Evolutionary conservation across 2,113 vertebrate species (phyloP).

Genomic region (Coptodon rendalli): DNA sequence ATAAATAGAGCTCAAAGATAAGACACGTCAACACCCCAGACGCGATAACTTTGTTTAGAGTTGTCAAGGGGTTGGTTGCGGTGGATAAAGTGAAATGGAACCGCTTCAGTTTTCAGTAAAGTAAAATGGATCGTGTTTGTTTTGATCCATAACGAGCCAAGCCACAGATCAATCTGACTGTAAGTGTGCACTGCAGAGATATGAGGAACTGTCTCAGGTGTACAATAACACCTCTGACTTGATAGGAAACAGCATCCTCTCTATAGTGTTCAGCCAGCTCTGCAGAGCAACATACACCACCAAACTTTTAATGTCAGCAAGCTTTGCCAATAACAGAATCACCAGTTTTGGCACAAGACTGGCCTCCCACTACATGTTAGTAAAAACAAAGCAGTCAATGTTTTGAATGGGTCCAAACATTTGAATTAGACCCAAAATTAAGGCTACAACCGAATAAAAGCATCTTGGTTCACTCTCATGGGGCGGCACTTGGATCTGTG

Average conservation of each 20-base stretch:
- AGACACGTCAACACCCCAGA: conserved; percentile 36
- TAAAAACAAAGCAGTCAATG: conserved; percentile 10
- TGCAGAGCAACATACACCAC: neutral
- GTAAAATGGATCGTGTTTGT: neutral
- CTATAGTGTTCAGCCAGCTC: neutral
- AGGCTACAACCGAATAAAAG: conserved; percentile 54
- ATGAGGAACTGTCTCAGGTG: neutral
- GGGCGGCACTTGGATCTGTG: conserved; percentile 28
- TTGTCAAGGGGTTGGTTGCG: neutral
- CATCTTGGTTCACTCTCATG: conserved; percentile 8
- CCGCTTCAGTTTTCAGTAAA: neutral
- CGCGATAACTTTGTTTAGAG: neutral
- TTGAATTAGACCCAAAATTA: conserved; percentile 35
- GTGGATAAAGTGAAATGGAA: neutral
- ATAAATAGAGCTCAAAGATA: conserved; percentile 57
- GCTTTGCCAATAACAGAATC: conserved; percentile 26
- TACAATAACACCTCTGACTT: neutral
- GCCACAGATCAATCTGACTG: neutral
- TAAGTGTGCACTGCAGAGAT: neutral
- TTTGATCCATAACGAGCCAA: neutral
- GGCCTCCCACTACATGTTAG: neutral
- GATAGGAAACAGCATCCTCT: neutral
- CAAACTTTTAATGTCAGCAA: neutral
- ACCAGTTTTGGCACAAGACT: conserved; percentile 34
- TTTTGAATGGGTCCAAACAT: neutral